These are phyloP conservation scores for Tamandua tetradactyla DNA, from an alignment of 2,797 vertebrate species.

Conservation along the genomic window DNA sequence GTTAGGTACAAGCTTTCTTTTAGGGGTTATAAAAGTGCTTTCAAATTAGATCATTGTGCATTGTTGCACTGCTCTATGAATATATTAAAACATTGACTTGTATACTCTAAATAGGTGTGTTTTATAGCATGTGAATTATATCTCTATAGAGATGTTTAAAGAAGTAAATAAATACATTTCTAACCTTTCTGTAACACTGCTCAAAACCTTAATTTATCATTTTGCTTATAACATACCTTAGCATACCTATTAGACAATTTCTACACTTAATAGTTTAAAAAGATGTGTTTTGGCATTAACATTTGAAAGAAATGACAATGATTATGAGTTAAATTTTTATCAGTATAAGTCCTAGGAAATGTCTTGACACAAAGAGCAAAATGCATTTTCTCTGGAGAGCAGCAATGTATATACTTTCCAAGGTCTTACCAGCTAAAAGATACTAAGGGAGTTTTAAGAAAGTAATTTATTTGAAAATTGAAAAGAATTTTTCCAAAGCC, in stretches of 20 bases:
- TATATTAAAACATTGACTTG: background rate
- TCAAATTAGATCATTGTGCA: background rate
- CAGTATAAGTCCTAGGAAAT: background rate
- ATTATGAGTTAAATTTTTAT: slow-evolving; percentile 37
- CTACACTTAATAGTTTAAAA: background rate
- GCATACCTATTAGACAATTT: slow-evolving; percentile 51
- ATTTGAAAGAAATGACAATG: slow-evolving; percentile 43
- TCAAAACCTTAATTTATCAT: slow-evolving; percentile 40
- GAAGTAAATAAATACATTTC: slow-evolving; percentile 21
- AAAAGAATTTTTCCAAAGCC: slow-evolving; percentile 54
- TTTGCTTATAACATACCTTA: slow-evolving; percentile 19
- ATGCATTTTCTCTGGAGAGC: slow-evolving; percentile 19
- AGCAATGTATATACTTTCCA: slow-evolving; percentile 33
- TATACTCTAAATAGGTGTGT: background rate
- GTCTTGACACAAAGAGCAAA: background rate
- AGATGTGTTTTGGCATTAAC: slow-evolving; percentile 35
- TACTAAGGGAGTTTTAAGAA: background rate
- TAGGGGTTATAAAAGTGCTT: background rate
- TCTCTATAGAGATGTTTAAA: slow-evolving; percentile 16
- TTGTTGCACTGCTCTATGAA: background rate
- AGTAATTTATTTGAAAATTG: slow-evolving; percentile 45
- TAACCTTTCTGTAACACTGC: background rate
- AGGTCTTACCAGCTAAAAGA: slow-evolving; percentile 41
- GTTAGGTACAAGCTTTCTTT: background rate
- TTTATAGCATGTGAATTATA: background rate